These are phyloP conservation scores for Hylaea fasciaria DNA, from an alignment of 2,888 invertebrate genomes.

Conservation along the genomic window DNA sequence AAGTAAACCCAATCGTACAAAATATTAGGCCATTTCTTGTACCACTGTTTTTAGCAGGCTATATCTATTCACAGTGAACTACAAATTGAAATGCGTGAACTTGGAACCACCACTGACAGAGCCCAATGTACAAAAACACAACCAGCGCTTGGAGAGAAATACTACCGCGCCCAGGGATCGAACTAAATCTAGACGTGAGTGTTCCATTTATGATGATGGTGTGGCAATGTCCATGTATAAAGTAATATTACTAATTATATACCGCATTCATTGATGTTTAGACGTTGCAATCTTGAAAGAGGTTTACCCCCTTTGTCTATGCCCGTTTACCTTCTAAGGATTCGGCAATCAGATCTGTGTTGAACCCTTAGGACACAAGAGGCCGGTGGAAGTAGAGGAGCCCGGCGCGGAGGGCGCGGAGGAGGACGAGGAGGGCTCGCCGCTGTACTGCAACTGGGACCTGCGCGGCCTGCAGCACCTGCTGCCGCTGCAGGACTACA, in stretches of 20 bases:
- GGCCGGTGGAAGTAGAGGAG: slow-evolving; percentile 66
- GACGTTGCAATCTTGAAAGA: no score
- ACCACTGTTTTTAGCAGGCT: no score
- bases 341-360: no score
- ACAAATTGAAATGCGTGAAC: slow-evolving; percentile 78
- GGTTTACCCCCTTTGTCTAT: no score
- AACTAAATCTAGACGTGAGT: slow-evolving; percentile 78
- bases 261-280: no score
- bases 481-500: slow-evolving; percentile 93
- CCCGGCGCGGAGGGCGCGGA: slow-evolving; percentile 68
- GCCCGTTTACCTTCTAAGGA: no score
- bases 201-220: neutral
- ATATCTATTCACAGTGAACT: slow-evolving; percentile 64
- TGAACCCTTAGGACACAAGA: slow-evolving; percentile 78
- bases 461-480: slow-evolving; percentile 88
- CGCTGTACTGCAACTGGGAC: slow-evolving; percentile 90
- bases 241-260: no score
- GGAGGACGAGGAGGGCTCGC: slow-evolving; percentile 86
- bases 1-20: no score
- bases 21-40: no score
- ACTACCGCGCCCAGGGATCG: slow-evolving; percentile 74
- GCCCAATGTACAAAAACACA: slow-evolving; percentile 81
- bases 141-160: slow-evolving; percentile 78
- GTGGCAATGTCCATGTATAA: no score
- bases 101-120: slow-evolving; percentile 80